A percentile compares a stretch with the other conserved stretches of the same genome.
These are phyloP conservation scores for Tragelaphus oryx DNA, from an alignment of 2,797 vertebrate species.

Conservation along the genomic window DNA sequence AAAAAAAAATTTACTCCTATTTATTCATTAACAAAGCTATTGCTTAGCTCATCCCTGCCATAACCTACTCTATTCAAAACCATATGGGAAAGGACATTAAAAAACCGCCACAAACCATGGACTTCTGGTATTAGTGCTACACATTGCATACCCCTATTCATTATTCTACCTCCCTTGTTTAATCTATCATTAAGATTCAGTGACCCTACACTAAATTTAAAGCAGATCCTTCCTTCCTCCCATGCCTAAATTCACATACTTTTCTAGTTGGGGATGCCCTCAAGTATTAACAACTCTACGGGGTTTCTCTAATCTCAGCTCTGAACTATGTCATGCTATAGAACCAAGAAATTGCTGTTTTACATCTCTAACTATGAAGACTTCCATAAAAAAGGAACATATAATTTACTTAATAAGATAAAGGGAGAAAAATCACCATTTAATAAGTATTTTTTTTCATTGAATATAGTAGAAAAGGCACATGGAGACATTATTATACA, in stretches of 20 bases:
- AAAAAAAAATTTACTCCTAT: slow-evolving; percentile 76
- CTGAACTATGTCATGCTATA: slow-evolving; percentile 87
- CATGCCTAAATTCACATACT: slow-evolving; percentile 89
- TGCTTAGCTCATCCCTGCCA: slow-evolving; percentile 86
- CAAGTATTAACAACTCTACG: slow-evolving; percentile 87
- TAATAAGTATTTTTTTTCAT: slow-evolving; percentile 65
- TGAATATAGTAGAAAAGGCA: slow-evolving; percentile 40
- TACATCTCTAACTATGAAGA: slow-evolving; percentile 83
- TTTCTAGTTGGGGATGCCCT: slow-evolving; percentile 87
- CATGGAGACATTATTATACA: slow-evolving; percentile 42
- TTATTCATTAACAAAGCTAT: slow-evolving; percentile 85
- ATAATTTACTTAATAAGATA: slow-evolving; percentile 81
- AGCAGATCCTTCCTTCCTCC: slow-evolving; percentile 91
- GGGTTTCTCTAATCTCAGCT: slow-evolving; percentile 89
- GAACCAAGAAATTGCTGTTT: slow-evolving; percentile 87
- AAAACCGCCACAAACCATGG: slow-evolving; percentile 85
- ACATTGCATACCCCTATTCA: slow-evolving; percentile 87
- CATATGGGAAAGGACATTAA: slow-evolving; percentile 89
- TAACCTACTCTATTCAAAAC: slow-evolving; percentile 86
- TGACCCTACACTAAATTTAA: slow-evolving; percentile 90
- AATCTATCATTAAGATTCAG: slow-evolving; percentile 90
- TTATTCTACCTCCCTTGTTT: slow-evolving; percentile 86
- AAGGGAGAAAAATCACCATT: slow-evolving; percentile 72
- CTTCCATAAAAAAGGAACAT: slow-evolving; percentile 73
- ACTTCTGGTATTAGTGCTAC: slow-evolving; percentile 88